Base-by-base conservation (phyloP, 2,888 invertebrate species). In the Leptarthrus brevirostris region DNA sequence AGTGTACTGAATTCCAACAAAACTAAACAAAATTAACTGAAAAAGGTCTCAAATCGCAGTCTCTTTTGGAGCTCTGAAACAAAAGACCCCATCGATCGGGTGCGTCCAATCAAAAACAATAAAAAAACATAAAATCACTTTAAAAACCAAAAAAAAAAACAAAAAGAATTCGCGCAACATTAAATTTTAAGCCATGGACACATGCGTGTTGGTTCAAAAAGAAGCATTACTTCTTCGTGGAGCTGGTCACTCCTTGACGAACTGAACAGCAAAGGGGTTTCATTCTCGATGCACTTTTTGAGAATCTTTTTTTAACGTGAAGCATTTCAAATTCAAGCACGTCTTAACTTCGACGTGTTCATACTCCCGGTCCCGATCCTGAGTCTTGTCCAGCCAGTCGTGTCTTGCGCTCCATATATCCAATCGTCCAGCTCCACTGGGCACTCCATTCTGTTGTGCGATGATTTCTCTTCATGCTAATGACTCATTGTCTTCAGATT, bases 401-500 rank as follows among this genome's bases (percentile, higher is more conserved):
- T 53, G 53, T n/a, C n/a, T n/a, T n/a, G n/a, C n/a, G n/a, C n/a
- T n/a, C n/a, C n/a, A n/a, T n/a, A n/a, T n/a, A n/a, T 53, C 53
- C 26, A 56, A 30, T 24, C 26, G 6, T 20, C 18, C 20, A 8
- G 18, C 40, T 6, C 44, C 61, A 16, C 18, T 30, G 44, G 24
- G 40, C 44, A 24, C 44, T n/a, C 5, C 61, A 22, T 20, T 20
- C 20, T n/a, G 22, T 22, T 14, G 36, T 16, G 14, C 44, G 14
- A 16, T 44, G 4, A 18, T 20, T 36, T 58, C 52, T 69, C 3
- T 16, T 10, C 52, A 69, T 69, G 30, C 69, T 69, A 69, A 69
- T 69, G 69, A 69, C 52, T 69, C 69, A 69, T 69, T 49, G 69
- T 52, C 34, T 49, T 52, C 16, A 34, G 69, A 69, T 69, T 69